phyloP scores from a whole-genome alignment of 1,140 invertebrate genomes.

The Pachyrhynchus sulphureomaculatus region DNA sequence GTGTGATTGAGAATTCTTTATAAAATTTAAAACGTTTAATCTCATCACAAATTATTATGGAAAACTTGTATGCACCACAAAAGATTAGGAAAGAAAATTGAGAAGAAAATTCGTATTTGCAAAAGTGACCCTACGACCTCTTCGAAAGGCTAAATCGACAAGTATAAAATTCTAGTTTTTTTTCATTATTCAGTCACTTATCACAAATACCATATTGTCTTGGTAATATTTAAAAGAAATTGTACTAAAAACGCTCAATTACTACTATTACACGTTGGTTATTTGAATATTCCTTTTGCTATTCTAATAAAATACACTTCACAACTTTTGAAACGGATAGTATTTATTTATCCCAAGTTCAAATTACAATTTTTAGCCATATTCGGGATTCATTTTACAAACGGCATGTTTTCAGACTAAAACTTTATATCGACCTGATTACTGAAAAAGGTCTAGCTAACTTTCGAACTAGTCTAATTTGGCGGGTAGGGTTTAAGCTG shows the following conservation, averaged over 20 bases:
- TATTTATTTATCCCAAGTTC: too few species aligned
- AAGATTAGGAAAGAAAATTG: not conserved
- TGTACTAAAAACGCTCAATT: slow-evolving; percentile 37
- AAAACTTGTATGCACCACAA: slow-evolving; percentile 14
- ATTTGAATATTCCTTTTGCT: slow-evolving; percentile 34
- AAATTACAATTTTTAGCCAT: too few species aligned
- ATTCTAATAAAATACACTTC: slow-evolving; percentile 22
- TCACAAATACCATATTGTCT: slow-evolving; percentile 43
- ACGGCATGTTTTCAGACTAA: too few species aligned
- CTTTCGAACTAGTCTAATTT: too few species aligned
- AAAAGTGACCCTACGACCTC: slow-evolving; percentile 30
- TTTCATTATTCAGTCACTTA: slow-evolving; percentile 31
- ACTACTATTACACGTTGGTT: slow-evolving; percentile 31
- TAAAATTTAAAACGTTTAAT: slow-evolving; percentile 26
- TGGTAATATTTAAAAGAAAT: slow-evolving; percentile 35
- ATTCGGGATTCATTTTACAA: too few species aligned
- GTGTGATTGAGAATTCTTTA: slow-evolving; percentile 18
- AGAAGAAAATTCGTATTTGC: slow-evolving; percentile 24
- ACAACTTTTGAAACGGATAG: not conserved
- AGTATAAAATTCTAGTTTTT: slow-evolving; percentile 36
- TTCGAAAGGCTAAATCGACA: slow-evolving; percentile 19
- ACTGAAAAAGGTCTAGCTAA: too few species aligned
- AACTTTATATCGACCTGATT: too few species aligned
- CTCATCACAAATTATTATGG: slow-evolving; percentile 24
- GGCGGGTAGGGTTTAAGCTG: too few species aligned